Percentiles rank a stretch among this genome's conserved stretches.
phyloP scores from a whole-genome alignment of 1,140 invertebrate genomes.

The Ectropis grisescens region DNA sequence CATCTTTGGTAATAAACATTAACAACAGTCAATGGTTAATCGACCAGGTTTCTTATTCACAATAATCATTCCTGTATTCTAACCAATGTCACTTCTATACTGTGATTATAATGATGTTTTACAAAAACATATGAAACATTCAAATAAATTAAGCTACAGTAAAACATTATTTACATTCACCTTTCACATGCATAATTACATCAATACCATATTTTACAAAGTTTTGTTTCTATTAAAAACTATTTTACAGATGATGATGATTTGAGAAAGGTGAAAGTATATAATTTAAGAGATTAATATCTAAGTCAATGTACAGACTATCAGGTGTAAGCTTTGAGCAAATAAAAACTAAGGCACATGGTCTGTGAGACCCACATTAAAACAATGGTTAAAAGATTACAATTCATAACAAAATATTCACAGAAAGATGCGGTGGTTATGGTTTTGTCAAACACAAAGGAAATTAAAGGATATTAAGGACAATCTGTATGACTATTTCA shows the following conservation, averaged over 20 bases:
- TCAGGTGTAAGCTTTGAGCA: conserved; percentile 45
- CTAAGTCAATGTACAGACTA: conserved; percentile 31
- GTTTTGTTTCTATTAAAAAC: too few relatives aligned
- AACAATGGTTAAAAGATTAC: conserved; percentile 8
- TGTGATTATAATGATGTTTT: conserved; percentile 12
- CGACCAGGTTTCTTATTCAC: conserved; percentile 32
- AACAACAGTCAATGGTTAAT: conserved; percentile 47
- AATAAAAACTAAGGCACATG: conserved; percentile 59
- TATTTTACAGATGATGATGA: too few relatives aligned
- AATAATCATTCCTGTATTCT: conserved; percentile 20
- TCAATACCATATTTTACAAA: too few relatives aligned
- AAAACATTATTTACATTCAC: too few relatives aligned
- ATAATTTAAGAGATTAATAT: too few relatives aligned
- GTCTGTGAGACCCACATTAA: conserved; percentile 30
- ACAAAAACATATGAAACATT: conserved; percentile 6
- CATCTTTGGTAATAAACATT: conserved; percentile 66
- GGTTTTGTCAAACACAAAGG: conserved; percentile 9
- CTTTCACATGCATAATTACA: too few relatives aligned
- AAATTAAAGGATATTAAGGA: too few relatives aligned
- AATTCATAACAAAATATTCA: conserved; percentile 13
- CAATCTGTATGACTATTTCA: too few relatives aligned
- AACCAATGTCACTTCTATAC: conserved; percentile 5
- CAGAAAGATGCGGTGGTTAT: conserved; percentile 15
- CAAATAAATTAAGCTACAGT: too few relatives aligned
- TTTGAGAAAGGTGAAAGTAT: too few relatives aligned